Conservation (phyloP, 2,888 invertebrate genomes). For the Pedicia rivosa region DNA sequence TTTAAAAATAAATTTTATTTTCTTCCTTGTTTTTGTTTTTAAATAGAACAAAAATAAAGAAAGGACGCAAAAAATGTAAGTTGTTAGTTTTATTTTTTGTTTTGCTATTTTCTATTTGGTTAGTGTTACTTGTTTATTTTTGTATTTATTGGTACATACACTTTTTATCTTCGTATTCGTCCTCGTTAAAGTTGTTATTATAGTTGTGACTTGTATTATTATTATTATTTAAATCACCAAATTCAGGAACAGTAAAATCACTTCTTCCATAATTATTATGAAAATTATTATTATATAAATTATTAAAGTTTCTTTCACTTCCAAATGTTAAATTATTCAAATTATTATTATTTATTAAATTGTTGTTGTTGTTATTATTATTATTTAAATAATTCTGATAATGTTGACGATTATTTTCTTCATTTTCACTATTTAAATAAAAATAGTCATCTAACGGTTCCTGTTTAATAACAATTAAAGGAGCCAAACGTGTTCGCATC, state of each 20-base stretch:
- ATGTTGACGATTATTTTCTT: slow-evolving; percentile 1
- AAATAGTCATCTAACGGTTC: slow-evolving; percentile 19
- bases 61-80: too few relatives aligned
- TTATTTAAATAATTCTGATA: not conserved
- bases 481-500: slow-evolving; percentile 32
- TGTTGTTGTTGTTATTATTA: slow-evolving; percentile 7
- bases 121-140: too few relatives aligned
- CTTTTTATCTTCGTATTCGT: slow-evolving; percentile 9
- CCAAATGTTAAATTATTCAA: not conserved
- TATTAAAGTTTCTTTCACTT: not conserved
- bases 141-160: too few relatives aligned
- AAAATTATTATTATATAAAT: not conserved
- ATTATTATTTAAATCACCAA: slow-evolving; percentile 10
- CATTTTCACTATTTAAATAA: slow-evolving; percentile 10
- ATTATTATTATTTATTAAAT: slow-evolving; percentile 2
- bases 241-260: slow-evolving; percentile 1
- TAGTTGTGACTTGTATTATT: slow-evolving; percentile 8
- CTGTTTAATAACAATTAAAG: slow-evolving; percentile 31
- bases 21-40: too few relatives aligned
- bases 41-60: too few relatives aligned
- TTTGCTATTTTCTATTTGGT: too few relatives aligned
- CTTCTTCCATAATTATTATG: slow-evolving; percentile 4
- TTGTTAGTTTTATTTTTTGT: too few relatives aligned
- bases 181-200: slow-evolving; percentile 5
- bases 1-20: too few relatives aligned